Evolutionary conservation across 53 echinoderm and acorn worm species (phyloP).

Genomic region (Pentamera pediparva): DNA sequence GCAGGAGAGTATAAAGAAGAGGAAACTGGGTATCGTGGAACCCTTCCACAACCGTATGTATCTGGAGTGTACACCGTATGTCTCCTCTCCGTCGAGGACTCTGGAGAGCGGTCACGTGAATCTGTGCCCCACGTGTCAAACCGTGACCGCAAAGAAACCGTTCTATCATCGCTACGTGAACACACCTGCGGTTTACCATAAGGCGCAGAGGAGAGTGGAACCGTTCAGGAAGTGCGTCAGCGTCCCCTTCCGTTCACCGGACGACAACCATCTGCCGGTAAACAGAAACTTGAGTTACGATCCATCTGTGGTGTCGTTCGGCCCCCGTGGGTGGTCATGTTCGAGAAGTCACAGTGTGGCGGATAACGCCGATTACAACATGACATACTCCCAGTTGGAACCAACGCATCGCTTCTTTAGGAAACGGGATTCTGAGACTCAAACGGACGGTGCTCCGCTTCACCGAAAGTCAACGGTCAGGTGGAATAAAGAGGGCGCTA

Average conservation of each 20-base stretch:
- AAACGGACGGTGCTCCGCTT: conserved; percentile 17
- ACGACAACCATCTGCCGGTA: neutral
- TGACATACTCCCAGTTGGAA: neutral
- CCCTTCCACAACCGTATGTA: neutral
- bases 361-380: conserved; percentile 19
- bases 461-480: conserved; percentile 10
- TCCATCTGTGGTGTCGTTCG: neutral
- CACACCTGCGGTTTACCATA: neutral
- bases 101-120: neutral
- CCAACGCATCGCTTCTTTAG: neutral
- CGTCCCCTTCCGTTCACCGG: neutral
- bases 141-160: neutral
- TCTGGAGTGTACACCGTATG: neutral
- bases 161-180: neutral
- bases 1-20: conserved; percentile 28
- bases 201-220: neutral
- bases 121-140: conserved; percentile 10
- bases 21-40: conserved; percentile 25
- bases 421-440: neutral
- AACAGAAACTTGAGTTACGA: conserved; percentile 18
- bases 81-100: neutral
- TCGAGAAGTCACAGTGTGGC: conserved; percentile 12
- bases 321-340: too few species aligned
- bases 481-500: conserved; percentile 23
- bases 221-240: neutral